A percentile compares a stretch with the other conserved stretches of the same genome.
phyloP scores from a whole-genome alignment of 2,113 vertebrate species.

The Alces alces region DNA sequence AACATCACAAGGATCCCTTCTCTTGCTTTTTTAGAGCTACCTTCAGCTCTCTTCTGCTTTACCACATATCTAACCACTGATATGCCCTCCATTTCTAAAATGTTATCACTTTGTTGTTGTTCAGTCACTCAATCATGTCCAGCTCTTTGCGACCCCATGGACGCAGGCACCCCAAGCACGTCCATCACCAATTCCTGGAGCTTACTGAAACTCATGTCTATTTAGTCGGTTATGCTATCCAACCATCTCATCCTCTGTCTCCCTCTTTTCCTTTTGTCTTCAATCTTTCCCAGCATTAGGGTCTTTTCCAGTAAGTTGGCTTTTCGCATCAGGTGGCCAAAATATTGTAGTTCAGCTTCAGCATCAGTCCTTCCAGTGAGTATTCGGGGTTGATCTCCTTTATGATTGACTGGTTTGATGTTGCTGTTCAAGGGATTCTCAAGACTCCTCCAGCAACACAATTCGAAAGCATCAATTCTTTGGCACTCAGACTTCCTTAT shows the following conservation, averaged over 20 bases:
- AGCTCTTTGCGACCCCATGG: not conserved
- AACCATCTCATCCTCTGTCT: not conserved
- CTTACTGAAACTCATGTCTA: not conserved
- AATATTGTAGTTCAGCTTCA: not conserved
- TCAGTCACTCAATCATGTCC: not conserved
- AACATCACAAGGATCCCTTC: not conserved
- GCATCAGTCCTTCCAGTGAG: not conserved
- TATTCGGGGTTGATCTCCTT: not conserved
- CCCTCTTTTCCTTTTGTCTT: not conserved
- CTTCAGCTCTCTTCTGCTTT: not conserved
- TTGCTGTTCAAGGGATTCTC: not conserved
- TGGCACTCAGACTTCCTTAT: not conserved
- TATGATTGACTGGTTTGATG: not conserved
- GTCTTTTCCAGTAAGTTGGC: not conserved
- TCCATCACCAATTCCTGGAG: not conserved
- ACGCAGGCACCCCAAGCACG: not conserved
- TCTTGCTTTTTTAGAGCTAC: not conserved
- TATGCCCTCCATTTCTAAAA: not conserved
- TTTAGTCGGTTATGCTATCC: not conserved
- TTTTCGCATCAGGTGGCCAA: not conserved
- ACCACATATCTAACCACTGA: not conserved
- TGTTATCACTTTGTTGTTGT: not conserved
- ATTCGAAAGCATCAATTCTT: not conserved
- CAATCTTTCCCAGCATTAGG: not conserved
- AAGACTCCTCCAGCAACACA: not conserved